Evolutionary conservation across 2,113 vertebrate species (phyloP).

Genomic region (Actenoides lindsayi): DNA sequence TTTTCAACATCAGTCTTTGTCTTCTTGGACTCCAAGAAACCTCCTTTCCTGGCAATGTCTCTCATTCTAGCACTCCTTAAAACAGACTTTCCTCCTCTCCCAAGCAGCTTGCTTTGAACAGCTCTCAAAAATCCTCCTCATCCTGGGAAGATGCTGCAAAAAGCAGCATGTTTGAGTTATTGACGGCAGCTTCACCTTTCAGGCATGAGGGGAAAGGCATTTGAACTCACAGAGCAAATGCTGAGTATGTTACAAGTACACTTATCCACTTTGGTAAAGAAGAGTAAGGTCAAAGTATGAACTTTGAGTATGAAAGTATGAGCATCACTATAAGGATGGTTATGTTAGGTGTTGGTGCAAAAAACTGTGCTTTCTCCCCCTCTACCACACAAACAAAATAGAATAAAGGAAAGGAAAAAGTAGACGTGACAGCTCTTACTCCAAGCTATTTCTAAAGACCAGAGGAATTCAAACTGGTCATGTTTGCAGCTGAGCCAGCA

Average conservation of each 20-base stretch:
- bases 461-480: not conserved
- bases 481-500: not conserved
- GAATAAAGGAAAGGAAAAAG: not conserved
- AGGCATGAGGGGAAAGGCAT: not conserved
- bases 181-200: not conserved
- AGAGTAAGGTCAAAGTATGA: not conserved
- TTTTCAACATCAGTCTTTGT: not conserved
- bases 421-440: accelerated
- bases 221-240: not conserved
- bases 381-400: not conserved
- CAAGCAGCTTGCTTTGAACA: not conserved
- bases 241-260: not conserved
- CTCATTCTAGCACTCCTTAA: not conserved
- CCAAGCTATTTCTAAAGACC: not conserved
- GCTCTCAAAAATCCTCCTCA: not conserved
- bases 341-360: not conserved
- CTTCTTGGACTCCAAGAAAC: not conserved
- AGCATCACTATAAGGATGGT: not conserved
- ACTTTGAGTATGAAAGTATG: not conserved
- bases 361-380: not conserved
- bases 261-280: not conserved
- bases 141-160: not conserved
- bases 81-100: not conserved
- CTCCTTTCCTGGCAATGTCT: not conserved
- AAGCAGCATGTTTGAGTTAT: not conserved